Conservation (phyloP, 2,113 vertebrate genomes). For the Scatophagus argus region DNA sequence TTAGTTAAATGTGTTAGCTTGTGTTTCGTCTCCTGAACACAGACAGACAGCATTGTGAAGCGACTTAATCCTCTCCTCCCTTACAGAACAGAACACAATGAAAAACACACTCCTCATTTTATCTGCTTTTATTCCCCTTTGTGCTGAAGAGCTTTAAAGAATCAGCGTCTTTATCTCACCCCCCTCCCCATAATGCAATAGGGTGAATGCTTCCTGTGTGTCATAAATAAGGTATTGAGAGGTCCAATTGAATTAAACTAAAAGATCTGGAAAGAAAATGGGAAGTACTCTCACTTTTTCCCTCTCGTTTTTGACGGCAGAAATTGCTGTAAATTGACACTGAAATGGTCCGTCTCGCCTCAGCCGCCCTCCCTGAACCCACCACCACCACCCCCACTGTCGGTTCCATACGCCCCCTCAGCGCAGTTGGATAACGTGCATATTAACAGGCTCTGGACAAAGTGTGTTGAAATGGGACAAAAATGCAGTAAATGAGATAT, state of each 20-base stretch:
- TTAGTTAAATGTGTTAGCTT: constrained; percentile 50
- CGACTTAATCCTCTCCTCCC: constrained; percentile 63
- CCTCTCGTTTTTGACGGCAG: constrained; percentile 63
- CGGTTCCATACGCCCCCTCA: constrained; percentile 37
- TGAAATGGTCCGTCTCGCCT: constrained; percentile 82
- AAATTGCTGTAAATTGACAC: constrained; percentile 85
- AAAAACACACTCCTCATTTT: constrained; percentile 79
- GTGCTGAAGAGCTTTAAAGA: constrained; percentile 80
- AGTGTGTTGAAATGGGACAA: constrained; percentile 80
- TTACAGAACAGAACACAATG: constrained; percentile 70
- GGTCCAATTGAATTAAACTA: constrained; percentile 87
- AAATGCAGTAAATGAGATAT: constrained; percentile 82
- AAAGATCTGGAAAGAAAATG: constrained; percentile 83
- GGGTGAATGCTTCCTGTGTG: constrained; percentile 82
- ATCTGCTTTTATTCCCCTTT: constrained; percentile 82
- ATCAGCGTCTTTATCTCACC: constrained; percentile 76
- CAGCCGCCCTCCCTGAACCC: constrained; percentile 43
- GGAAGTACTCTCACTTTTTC: constrained; percentile 83
- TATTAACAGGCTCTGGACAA: constrained; percentile 81
- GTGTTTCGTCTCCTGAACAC: constrained; percentile 64
- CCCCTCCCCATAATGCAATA: constrained; percentile 82
- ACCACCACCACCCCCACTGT: background rate
- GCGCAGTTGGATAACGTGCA: constrained; percentile 76
- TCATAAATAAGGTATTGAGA: constrained; percentile 86
- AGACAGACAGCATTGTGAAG: constrained; percentile 63